Percentiles rank a stretch among this genome's conserved stretches.
phyloP scores from a whole-genome alignment of 2,888 invertebrate species.

The Lycocerus yunnanus region DNA sequence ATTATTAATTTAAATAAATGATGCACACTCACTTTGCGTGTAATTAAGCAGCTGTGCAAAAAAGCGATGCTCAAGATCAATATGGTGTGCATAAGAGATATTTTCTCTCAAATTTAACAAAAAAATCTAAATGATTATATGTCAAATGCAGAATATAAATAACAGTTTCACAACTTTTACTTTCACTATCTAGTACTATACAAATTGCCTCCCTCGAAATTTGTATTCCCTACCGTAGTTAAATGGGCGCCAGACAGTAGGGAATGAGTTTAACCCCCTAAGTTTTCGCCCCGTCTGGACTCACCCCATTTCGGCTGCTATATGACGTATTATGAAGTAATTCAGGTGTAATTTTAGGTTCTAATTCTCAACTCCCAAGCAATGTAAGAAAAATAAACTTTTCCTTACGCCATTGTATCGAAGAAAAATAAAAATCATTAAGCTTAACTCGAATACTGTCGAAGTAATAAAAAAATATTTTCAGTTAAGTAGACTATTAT shows the following conservation, averaged over 20 bases:
- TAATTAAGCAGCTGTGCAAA: not conserved
- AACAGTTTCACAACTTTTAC: conserved; percentile 22
- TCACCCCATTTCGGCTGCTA: conserved; percentile 15
- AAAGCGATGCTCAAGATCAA: not conserved
- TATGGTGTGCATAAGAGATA: not conserved
- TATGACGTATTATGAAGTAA: conserved; percentile 11
- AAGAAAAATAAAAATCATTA: not conserved
- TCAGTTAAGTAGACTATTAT: not conserved
- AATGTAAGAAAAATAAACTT: not conserved
- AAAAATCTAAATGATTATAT: conserved; percentile 10
- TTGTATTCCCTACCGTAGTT: conserved; percentile 18
- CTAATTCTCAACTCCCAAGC: not conserved
- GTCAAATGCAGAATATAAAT: conserved; percentile 20
- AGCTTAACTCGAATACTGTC: not conserved
- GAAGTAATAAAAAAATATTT: not conserved
- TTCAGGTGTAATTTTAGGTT: not conserved
- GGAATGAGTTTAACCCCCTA: conserved; percentile 16
- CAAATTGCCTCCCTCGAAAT: conserved; percentile 26
- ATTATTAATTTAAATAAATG: not conserved
- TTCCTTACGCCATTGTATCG: not conserved
- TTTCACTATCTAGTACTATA: conserved; percentile 22
- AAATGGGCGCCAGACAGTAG: conserved; percentile 23
- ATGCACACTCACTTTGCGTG: not conserved
- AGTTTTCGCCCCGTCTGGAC: conserved; percentile 19
- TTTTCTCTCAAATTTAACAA: not conserved